Conservation (phyloP, 1,140 invertebrate species). For the Drosophila seguyi region DNA sequence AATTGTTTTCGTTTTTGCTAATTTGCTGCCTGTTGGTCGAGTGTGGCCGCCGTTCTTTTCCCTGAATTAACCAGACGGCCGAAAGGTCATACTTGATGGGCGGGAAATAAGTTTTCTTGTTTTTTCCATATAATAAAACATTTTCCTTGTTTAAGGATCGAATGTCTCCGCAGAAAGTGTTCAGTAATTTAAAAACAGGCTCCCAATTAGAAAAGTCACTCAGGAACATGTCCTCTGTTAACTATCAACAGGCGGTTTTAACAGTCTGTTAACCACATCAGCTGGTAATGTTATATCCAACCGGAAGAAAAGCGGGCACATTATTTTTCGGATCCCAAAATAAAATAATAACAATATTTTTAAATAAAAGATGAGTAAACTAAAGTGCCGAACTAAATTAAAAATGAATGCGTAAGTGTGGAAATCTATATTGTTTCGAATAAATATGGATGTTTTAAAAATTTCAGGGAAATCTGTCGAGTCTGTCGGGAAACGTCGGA, state of each 20-base stretch:
- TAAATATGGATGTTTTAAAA: background rate
- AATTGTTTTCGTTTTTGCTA: conserved; percentile 22
- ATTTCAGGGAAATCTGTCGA: conserved; percentile 2
- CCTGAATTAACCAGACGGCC: background rate
- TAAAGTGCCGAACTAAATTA: background rate
- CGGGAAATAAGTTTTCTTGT: background rate
- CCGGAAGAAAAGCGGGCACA: background rate
- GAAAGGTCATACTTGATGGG: background rate
- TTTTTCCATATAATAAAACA: background rate
- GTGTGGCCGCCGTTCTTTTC: background rate
- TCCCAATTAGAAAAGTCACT: background rate
- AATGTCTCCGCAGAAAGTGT: background rate
- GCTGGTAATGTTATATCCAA: background rate
- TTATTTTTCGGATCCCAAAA: background rate
- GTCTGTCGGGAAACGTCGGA: background rate
- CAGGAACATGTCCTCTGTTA: background rate
- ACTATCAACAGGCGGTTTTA: background rate
- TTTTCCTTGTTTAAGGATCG: background rate
- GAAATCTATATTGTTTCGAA: too few species aligned
- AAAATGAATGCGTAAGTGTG: background rate
- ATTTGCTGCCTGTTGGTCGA: background rate
- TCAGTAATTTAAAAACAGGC: background rate
- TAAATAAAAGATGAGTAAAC: background rate
- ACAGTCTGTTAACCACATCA: background rate
- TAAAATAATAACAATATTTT: background rate